Evolutionary conservation across 53 echinoderm and acorn worm species (phyloP), one percentile per base, ranked within the genome.

Genomic region (Mesocentrotus franciscanus): DNA sequence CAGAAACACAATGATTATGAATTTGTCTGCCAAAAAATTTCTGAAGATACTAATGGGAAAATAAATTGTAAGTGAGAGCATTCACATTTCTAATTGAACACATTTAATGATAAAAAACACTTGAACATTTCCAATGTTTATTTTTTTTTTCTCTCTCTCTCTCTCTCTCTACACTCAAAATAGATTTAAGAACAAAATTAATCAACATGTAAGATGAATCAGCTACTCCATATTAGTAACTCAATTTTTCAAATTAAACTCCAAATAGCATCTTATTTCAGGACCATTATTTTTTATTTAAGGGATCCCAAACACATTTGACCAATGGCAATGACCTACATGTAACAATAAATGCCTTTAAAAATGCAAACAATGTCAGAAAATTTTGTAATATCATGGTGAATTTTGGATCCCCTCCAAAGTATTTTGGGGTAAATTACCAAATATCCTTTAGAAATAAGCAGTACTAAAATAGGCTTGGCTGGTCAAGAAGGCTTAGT

Each of bases 371-470:
- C 58, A 87, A 87, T n/a, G 2, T 14, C 5, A 57, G 14, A 87
- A 58, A 87, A 85, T 26, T 8, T n/a, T 87, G 81, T 58, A 26
- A 87, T 87, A 56, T 58, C 87, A 87, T 87, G 58, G n/a, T 58
- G 9, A n/a, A 87, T 58, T 59, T 87, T 57, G 58, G 58, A 87
- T n/a, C 56, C 10, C 26, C 32, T 57, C 56, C 87, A 87, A 42
- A 57, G 56, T 87, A 87, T 87, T 57, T 57, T 27, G 87, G 87
- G 87, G 87, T 87, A 27, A 87, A 57, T 87, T 87, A 57, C 56
- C n/a, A n/a, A 87, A 87, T 87, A 59, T 57, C 87, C 58, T 57
- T 13, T 57, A 57, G 13, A 29, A 87, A 35, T 29, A 10, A 87
- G 27, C 1, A 39, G n/a, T n/a, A 57, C 20, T 58, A 57, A 26